A percentile compares a stretch with the other conserved stretches of the same genome.
Conservation (phyloP, 2,113 vertebrate genomes). For the Boulengerochromis microlepis region DNA sequence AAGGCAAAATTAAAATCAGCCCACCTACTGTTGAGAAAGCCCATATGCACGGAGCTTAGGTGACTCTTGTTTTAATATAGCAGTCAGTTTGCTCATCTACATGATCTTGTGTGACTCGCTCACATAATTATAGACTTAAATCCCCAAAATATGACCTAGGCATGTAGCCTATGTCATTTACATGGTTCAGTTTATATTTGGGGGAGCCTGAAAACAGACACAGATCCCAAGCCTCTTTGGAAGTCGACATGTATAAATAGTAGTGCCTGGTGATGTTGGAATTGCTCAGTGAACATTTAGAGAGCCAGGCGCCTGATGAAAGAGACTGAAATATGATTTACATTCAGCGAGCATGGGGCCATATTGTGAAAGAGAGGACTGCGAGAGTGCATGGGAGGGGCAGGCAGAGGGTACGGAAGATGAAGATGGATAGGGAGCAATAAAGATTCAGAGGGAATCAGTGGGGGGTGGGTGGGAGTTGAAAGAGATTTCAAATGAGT, state of each 20-base stretch:
- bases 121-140: slow-evolving; percentile 34
- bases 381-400: background rate
- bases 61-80: background rate
- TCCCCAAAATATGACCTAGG: slow-evolving; percentile 21
- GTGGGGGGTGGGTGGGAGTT: background rate
- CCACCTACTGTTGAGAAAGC: background rate
- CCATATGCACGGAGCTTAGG: background rate
- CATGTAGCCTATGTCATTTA: background rate
- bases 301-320: slow-evolving; percentile 57
- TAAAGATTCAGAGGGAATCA: background rate
- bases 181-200: slow-evolving; percentile 24
- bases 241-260: slow-evolving; percentile 55
- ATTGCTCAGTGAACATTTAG: slow-evolving; percentile 21
- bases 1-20: background rate
- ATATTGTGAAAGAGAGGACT: slow-evolving; percentile 9
- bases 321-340: slow-evolving; percentile 65
- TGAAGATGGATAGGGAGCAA: slow-evolving; percentile 17
- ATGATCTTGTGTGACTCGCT: slow-evolving; percentile 11
- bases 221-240: slow-evolving; percentile 1
- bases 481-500: background rate
- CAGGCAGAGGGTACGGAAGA: background rate
- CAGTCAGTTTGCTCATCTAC: background rate
- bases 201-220: slow-evolving; percentile 51
- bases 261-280: slow-evolving; percentile 20
- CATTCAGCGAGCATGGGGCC: slow-evolving; percentile 27